Evolutionary conservation across 2,888 invertebrate species (phyloP).

Genomic region (Rhorus exstirpatorius): DNA sequence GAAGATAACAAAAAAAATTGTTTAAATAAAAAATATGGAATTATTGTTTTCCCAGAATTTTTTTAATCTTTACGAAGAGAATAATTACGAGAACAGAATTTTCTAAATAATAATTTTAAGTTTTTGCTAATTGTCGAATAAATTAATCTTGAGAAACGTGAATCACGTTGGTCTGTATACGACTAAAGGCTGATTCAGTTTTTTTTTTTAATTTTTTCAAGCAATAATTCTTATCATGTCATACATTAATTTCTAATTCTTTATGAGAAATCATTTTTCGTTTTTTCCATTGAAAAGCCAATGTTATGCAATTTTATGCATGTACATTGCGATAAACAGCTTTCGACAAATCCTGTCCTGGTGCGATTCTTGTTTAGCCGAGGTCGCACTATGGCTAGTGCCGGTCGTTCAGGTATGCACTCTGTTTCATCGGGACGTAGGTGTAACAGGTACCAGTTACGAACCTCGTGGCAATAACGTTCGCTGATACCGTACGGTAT

Average conservation of each 20-base stretch:
- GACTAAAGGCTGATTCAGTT: background rate
- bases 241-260: too few relatives aligned
- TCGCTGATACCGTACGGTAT: background rate
- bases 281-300: background rate
- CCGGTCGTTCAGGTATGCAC: slow-evolving; percentile 8
- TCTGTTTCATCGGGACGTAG: slow-evolving; percentile 50
- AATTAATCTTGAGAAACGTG: too few relatives aligned
- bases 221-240: too few relatives aligned
- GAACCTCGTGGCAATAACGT: slow-evolving; percentile 66
- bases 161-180: too few relatives aligned
- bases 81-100: too few relatives aligned
- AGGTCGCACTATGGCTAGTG: slow-evolving; percentile 2
- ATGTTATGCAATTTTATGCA: background rate
- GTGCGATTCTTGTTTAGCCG: slow-evolving; percentile 3
- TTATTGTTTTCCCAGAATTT: too few relatives aligned
- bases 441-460: slow-evolving; percentile 79
- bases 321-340: background rate
- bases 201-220: too few relatives aligned
- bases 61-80: background rate
- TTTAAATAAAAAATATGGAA: too few relatives aligned
- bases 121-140: too few relatives aligned
- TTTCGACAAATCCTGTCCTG: slow-evolving; percentile 13
- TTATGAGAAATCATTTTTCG: background rate
- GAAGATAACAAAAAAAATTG: too few relatives aligned
- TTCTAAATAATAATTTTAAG: too few relatives aligned